Percentiles rank a stretch among this genome's conserved stretches.
These are phyloP conservation scores for Brachyhypopomus occidentalis DNA, from an alignment of 2,113 vertebrate species.

Conservation along the genomic window DNA sequence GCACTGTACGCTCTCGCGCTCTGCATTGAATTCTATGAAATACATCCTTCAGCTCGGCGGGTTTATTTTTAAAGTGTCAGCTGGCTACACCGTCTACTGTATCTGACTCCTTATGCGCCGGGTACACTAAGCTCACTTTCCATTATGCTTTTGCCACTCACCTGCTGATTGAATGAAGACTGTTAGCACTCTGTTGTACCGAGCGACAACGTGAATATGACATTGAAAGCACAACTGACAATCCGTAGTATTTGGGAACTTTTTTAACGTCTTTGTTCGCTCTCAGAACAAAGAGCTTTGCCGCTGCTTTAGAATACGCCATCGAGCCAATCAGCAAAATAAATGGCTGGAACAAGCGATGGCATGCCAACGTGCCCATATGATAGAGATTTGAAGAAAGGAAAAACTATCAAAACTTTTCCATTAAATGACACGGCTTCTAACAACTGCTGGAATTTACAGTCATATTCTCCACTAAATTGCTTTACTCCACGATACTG, in stretches of 20 bases:
- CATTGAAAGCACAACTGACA: background rate
- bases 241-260: background rate
- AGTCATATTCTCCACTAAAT: too few species aligned
- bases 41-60: constrained; percentile 35
- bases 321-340: background rate
- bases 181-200: constrained; percentile 5
- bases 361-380: background rate
- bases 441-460: background rate
- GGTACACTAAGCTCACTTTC: background rate
- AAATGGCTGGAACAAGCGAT: background rate
- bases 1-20: background rate
- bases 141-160: constrained; percentile 17
- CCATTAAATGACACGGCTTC: background rate
- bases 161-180: background rate
- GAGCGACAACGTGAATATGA: background rate
- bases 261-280: background rate
- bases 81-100: constrained; percentile 4
- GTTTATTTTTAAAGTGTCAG: constrained; percentile 43
- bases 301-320: background rate
- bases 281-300: constrained; percentile 3
- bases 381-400: background rate
- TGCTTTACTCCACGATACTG: too few species aligned
- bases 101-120: background rate
- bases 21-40: constrained; percentile 15
- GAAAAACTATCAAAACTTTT: background rate